These are phyloP conservation scores for Orthosia gracilis DNA, from an alignment of 2,888 invertebrate species.

Conservation along the genomic window DNA sequence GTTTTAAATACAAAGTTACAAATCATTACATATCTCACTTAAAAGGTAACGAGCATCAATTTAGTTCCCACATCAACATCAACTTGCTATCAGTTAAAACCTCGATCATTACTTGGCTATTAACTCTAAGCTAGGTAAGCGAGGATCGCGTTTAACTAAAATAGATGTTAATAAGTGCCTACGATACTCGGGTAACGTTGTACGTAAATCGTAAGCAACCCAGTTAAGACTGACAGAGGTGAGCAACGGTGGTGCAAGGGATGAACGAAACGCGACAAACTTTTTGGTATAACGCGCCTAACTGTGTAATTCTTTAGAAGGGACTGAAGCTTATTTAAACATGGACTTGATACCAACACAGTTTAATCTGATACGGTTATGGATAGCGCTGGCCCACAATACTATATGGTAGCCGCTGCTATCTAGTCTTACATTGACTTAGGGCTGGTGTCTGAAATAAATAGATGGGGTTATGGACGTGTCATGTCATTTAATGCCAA, in stretches of 20 bases:
- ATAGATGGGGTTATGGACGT: no score
- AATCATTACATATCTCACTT: constrained; percentile 16
- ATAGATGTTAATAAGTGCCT: constrained; percentile 73
- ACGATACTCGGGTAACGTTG: constrained; percentile 80
- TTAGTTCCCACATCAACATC: constrained; percentile 46
- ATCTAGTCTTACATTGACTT: no score
- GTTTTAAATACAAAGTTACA: neutral
- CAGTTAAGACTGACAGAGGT: constrained; percentile 81
- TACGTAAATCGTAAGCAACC: constrained; percentile 84
- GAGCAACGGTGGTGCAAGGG: constrained; percentile 38
- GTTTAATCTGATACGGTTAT: neutral
- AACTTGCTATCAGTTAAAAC: constrained; percentile 42
- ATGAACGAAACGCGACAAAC: neutral
- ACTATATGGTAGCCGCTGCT: no score
- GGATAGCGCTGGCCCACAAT: no score
- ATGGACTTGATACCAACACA: neutral
- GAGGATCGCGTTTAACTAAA: constrained; percentile 66
- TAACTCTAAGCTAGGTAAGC: constrained; percentile 58
- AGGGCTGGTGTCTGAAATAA: no score
- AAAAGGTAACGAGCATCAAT: constrained; percentile 41
- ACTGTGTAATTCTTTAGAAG: no score
- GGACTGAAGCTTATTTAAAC: no score
- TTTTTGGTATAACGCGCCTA: neutral
- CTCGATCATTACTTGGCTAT: constrained; percentile 56
- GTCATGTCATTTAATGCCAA: no score